These are phyloP conservation scores for Sycophila texana DNA, from an alignment of 2,888 invertebrate species.

Conservation along the genomic window DNA sequence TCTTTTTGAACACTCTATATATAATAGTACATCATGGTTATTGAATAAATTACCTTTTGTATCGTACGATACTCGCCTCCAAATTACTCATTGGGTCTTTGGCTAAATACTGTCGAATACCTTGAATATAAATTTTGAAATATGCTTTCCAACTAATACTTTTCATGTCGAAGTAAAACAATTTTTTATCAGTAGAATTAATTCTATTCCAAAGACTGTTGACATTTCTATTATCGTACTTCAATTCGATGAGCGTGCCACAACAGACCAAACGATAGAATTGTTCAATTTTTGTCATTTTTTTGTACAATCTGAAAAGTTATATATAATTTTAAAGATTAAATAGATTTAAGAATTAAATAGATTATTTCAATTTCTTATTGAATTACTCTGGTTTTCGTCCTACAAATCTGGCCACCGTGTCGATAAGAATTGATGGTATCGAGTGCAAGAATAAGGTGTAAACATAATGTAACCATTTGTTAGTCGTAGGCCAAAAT, in stretches of 20 bases:
- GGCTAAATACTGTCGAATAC: neutral
- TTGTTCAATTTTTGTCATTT: constrained; percentile 85
- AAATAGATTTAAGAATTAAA: neutral
- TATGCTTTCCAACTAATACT: neutral
- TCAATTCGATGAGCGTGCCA: constrained; percentile 87
- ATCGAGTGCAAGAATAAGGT: constrained; percentile 78
- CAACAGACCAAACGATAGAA: constrained; percentile 84
- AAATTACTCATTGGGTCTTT: constrained; percentile 1
- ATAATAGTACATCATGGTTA: neutral
- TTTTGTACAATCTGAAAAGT: constrained; percentile 80
- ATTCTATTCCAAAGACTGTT: neutral
- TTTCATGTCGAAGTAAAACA: neutral
- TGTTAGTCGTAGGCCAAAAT: constrained; percentile 78
- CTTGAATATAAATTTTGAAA: neutral
- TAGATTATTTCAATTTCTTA: neutral
- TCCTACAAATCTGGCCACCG: constrained; percentile 76
- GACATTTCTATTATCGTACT: constrained; percentile 80
- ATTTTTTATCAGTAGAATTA: neutral
- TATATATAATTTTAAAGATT: neutral
- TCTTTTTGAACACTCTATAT: neutral
- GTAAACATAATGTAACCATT: constrained; percentile 78
- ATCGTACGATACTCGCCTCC: neutral
- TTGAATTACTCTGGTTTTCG: constrained; percentile 79
- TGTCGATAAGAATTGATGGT: constrained; percentile 80
- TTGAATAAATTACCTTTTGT: neutral